phyloP scores from a whole-genome alignment of 2,888 invertebrate genomes.

The Hirtodrosophila trivittata region DNA sequence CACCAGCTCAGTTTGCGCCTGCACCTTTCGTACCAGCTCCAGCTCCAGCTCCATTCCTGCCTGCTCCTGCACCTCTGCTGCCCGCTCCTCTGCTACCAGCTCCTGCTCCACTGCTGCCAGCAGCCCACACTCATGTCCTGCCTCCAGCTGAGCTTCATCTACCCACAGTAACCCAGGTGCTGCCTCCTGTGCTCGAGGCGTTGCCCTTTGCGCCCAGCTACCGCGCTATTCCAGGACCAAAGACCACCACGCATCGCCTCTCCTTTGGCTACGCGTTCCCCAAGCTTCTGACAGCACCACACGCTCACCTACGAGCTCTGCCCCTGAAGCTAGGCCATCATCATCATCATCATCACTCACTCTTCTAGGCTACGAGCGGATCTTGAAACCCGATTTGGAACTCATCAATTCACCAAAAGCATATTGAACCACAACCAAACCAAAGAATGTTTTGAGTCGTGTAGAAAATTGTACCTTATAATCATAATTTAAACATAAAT shows the following conservation, averaged over 20 bases:
- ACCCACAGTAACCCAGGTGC: constrained; percentile 58
- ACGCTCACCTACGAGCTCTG: constrained; percentile 72
- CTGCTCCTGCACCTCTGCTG: constrained; percentile 45
- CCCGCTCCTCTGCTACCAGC: constrained; percentile 44
- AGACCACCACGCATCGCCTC: constrained; percentile 80
- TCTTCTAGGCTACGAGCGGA: constrained; percentile 54
- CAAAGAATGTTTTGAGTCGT: constrained; percentile 50
- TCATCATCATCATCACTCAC: constrained; percentile 71
- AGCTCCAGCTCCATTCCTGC: constrained; percentile 25
- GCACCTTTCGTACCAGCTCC: constrained; percentile 18
- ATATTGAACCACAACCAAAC: constrained; percentile 27
- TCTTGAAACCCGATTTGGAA: neutral
- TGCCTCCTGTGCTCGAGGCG: constrained; percentile 69
- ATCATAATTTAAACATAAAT: constrained; percentile 37
- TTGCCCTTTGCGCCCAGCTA: constrained; percentile 73
- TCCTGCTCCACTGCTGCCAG: constrained; percentile 3
- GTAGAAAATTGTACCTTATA: constrained; percentile 29
- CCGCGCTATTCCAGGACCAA: constrained; percentile 81
- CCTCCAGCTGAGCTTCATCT: constrained; percentile 58
- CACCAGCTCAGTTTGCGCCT: constrained; percentile 10
- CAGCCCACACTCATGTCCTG: constrained; percentile 43
- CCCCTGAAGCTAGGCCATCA: constrained; percentile 69
- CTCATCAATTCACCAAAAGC: constrained; percentile 3
- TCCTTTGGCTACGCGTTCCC: constrained; percentile 81
- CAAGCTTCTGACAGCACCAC: constrained; percentile 67